Conservation (phyloP, 2,113 vertebrate genomes). For the Callithrix jacchus region DNA sequence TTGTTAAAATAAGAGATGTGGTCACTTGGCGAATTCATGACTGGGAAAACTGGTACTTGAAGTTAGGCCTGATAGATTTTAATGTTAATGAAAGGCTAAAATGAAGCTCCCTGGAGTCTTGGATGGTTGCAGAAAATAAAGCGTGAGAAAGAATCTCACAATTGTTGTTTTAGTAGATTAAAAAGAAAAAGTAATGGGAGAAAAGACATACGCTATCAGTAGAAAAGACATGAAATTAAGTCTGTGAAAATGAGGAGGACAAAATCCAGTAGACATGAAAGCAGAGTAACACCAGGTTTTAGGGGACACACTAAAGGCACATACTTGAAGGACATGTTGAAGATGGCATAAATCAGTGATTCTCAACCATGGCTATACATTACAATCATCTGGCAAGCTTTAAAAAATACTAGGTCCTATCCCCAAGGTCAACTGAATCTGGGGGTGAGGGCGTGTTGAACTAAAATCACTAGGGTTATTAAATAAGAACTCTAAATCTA, state of each 20-base stretch:
- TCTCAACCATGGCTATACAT: not conserved
- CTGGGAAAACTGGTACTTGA: not conserved
- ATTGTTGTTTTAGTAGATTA: not conserved
- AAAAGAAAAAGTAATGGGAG: not conserved
- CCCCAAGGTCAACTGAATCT: not conserved
- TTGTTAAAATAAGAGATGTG: slow-evolving; percentile 5
- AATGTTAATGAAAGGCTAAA: slow-evolving; percentile 35
- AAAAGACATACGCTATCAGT: not conserved
- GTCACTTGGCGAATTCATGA: not conserved
- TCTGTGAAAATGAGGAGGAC: not conserved
- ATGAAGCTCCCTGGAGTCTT: not conserved
- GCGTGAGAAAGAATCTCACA: not conserved
- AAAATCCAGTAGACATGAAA: not conserved
- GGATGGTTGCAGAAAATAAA: not conserved
- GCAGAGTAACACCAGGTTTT: not conserved
- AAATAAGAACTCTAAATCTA: not conserved
- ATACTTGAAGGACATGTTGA: not conserved
- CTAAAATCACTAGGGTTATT: not conserved
- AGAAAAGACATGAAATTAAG: not conserved
- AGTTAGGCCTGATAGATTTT: not conserved
- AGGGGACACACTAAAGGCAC: not conserved
- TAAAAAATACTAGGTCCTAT: not conserved
- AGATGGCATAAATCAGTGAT: not conserved
- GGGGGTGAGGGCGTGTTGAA: not conserved
- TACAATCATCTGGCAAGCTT: not conserved